These are phyloP conservation scores for Rhynchopsitta pachyrhyncha DNA, from an alignment of 2,113 vertebrate species.

Conservation along the genomic window DNA sequence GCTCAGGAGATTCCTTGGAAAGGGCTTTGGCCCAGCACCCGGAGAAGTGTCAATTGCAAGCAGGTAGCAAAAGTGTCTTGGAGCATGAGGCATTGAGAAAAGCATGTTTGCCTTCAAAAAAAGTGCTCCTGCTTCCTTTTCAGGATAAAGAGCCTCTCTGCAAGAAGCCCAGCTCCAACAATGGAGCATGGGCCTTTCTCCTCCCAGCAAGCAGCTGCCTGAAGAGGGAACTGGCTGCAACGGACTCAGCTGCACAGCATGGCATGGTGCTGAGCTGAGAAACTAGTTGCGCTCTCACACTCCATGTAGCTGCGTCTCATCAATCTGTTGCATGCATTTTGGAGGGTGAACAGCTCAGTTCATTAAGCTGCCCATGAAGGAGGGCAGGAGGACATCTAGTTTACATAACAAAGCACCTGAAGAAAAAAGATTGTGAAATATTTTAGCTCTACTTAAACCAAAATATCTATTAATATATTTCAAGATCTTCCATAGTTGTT, in stretches of 20 bases:
- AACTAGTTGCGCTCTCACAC: background rate
- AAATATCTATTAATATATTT: conserved; percentile 33
- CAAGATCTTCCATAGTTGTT: background rate
- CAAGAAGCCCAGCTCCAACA: fast-evolving
- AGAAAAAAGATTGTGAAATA: background rate
- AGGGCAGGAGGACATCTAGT: background rate
- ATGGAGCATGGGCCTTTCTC: background rate
- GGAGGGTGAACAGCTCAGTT: background rate
- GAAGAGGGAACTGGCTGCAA: fast-evolving
- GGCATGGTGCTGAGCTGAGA: background rate
- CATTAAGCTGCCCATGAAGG: background rate
- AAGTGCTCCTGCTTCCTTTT: background rate
- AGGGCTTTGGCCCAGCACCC: background rate
- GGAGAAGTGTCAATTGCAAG: background rate
- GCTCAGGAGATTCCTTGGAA: background rate
- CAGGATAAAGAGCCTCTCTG: background rate
- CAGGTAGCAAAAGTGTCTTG: background rate
- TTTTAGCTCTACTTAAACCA: background rate
- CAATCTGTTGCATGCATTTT: background rate
- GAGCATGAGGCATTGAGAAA: background rate
- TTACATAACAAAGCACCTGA: background rate
- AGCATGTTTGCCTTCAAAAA: background rate
- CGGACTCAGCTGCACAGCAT: background rate
- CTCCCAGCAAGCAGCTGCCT: background rate
- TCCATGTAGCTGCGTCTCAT: background rate